phyloP scores from a whole-genome alignment of 1,140 invertebrate species.

The Nixonia krombeini region DNA sequence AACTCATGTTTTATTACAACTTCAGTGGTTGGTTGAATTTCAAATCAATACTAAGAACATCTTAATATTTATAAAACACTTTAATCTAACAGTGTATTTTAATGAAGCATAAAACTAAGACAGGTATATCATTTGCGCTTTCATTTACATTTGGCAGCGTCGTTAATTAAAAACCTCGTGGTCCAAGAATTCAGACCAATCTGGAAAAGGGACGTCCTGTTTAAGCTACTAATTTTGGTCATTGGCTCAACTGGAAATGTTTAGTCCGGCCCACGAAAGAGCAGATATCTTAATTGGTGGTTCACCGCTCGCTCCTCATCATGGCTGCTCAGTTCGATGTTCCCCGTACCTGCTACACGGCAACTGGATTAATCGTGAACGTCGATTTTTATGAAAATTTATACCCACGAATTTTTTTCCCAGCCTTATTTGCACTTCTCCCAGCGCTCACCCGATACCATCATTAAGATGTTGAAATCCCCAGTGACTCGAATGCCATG shows the following conservation, averaged over 20 bases:
- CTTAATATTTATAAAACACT: no score
- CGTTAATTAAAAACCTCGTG: no score
- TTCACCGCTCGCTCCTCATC: conserved; percentile 38
- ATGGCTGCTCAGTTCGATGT: conserved; percentile 43
- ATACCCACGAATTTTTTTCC: conserved; percentile 19
- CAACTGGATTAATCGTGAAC: conserved; percentile 26
- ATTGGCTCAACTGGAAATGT: conserved; percentile 57
- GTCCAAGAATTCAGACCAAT: not conserved
- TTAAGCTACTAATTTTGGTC: conserved; percentile 52
- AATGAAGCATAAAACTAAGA: no score
- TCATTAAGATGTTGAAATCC: conserved; percentile 34
- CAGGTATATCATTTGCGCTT: no score
- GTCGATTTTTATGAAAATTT: conserved; percentile 36
- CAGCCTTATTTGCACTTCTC: conserved; percentile 19
- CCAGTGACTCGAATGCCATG: conserved; percentile 1
- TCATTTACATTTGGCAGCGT: no score
- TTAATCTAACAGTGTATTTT: no score
- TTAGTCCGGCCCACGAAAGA: conserved; percentile 52
- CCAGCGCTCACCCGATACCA: not conserved
- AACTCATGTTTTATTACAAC: no score
- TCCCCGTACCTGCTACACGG: conserved; percentile 11
- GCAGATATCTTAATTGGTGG: conserved; percentile 68
- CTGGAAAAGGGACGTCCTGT: conserved; percentile 8
- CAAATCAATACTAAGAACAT: no score
- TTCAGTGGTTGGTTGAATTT: no score